These are phyloP conservation scores for Helicoverpa assulta DNA, from an alignment of 2,888 invertebrate genomes.

Conservation along the genomic window DNA sequence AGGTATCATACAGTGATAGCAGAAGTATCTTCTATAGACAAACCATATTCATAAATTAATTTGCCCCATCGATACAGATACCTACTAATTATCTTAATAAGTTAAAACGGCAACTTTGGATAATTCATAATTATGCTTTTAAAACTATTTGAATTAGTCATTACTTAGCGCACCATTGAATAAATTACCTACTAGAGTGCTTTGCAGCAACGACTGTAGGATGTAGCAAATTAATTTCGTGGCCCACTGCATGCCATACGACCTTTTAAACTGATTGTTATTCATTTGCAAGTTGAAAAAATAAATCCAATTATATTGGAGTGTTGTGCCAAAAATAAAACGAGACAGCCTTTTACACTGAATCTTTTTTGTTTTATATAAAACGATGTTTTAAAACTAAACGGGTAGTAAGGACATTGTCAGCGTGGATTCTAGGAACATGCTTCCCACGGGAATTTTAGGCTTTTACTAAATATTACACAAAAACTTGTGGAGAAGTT, in stretches of 20 bases:
- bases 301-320: constrained; percentile 53
- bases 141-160: too few relatives aligned
- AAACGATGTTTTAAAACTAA: constrained; percentile 34
- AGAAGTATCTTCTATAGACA: not conserved
- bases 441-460: constrained; percentile 41
- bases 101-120: too few relatives aligned
- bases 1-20: not conserved
- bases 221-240: constrained; percentile 54
- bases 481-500: constrained; percentile 52
- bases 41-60: too few relatives aligned
- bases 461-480: constrained; percentile 61
- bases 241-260: constrained; percentile 43
- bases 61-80: too few relatives aligned
- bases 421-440: constrained; percentile 21
- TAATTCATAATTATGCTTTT: too few relatives aligned
- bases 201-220: constrained; percentile 20
- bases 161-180: not conserved
- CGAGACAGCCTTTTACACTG: constrained; percentile 30
- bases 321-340: constrained; percentile 50
- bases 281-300: constrained; percentile 56
- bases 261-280: constrained; percentile 60
- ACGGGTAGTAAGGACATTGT: constrained; percentile 17
- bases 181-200: constrained; percentile 20
- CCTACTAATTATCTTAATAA: too few relatives aligned
- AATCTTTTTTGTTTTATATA: constrained; percentile 32